A percentile compares a stretch with the other conserved stretches of the same genome.
Evolutionary conservation across 1,140 invertebrate species (phyloP).

Genomic region (Sitobion miscanthi): DNA sequence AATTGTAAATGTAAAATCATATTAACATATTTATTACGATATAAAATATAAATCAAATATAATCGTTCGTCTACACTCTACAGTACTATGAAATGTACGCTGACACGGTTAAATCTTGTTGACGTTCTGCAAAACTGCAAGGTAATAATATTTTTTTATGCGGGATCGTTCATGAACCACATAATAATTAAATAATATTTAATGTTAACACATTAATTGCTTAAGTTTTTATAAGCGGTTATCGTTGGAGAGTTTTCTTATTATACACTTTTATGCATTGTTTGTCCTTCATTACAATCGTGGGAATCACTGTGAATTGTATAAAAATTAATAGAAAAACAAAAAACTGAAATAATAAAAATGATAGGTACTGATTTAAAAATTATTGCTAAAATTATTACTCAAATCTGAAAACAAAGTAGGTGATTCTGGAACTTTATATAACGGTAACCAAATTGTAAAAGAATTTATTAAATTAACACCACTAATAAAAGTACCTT

Average conservation of each 20-base stretch:
- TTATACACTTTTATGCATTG: neutral
- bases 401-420: neutral
- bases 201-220: neutral
- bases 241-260: neutral
- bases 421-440: neutral
- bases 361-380: neutral
- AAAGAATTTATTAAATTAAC: neutral
- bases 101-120: neutral
- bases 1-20: neutral
- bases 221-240: neutral
- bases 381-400: neutral
- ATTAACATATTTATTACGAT: constrained; percentile 3
- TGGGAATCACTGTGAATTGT: neutral
- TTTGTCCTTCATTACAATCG: neutral
- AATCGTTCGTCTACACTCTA: neutral
- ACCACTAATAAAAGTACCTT: neutral
- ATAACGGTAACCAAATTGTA: neutral
- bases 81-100: neutral
- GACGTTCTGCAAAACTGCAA: neutral
- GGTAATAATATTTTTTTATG: neutral
- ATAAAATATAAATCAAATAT: neutral
- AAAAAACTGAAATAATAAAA: neutral
- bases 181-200: neutral
- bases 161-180: neutral
- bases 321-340: neutral